Conservation (phyloP, 2,113 vertebrate species). For the Alectura lathami region DNA sequence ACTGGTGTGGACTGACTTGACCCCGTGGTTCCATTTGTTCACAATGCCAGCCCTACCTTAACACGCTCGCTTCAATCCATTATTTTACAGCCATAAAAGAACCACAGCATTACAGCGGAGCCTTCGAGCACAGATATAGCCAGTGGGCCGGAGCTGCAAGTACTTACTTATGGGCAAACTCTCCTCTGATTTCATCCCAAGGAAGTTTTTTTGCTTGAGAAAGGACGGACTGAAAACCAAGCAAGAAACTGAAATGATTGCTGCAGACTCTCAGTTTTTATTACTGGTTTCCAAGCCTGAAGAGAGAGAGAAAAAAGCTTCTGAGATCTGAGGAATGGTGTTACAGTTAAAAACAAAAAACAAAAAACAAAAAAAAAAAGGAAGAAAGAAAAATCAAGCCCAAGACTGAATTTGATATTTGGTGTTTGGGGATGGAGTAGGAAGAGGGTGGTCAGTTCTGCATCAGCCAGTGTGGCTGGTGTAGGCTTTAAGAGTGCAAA, state of each 20-base stretch:
- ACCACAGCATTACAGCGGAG: constrained; percentile 15
- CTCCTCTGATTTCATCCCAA: constrained; percentile 56
- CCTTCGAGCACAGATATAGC: background rate
- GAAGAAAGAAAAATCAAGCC: background rate
- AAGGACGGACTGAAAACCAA: constrained; percentile 36
- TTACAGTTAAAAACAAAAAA: background rate
- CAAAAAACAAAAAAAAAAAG: background rate
- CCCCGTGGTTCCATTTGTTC: constrained; percentile 26
- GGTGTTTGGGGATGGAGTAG: background rate
- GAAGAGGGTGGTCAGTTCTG: constrained; percentile 33
- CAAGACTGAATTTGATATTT: background rate
- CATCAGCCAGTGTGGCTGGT: background rate
- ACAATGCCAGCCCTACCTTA: constrained; percentile 10
- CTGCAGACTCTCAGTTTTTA: constrained; percentile 41
- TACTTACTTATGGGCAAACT: background rate
- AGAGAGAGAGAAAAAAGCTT: background rate
- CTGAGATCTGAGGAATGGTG: background rate
- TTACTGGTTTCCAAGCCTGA: constrained; percentile 54
- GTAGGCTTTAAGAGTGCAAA: background rate
- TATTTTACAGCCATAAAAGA: constrained; percentile 60
- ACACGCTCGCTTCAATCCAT: constrained; percentile 28
- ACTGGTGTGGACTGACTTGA: constrained; percentile 65
- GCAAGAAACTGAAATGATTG: constrained; percentile 35
- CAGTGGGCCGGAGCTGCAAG: background rate
- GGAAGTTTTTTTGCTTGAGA: background rate